Base-by-base conservation (phyloP, 2,797 vertebrate species). In the Ceryle rudis region DNA sequence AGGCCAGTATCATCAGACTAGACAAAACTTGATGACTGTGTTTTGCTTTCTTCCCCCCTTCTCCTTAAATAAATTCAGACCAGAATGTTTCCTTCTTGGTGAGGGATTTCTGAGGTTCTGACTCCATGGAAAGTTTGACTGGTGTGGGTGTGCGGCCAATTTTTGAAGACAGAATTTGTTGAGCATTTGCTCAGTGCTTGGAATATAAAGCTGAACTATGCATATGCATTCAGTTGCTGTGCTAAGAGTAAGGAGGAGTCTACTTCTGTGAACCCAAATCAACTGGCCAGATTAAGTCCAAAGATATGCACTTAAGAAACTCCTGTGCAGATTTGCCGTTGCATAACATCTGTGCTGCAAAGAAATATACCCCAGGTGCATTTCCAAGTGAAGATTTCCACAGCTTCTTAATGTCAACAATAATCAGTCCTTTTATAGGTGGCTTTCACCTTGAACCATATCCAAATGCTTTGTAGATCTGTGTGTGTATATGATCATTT, bases 121-220 rank as follows among this genome's bases (percentile, higher is more conserved):
- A 96, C 60, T 95, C 61, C 74, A 93, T 89, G 95, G 97, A 96
- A 97, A 97, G 49, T 95, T 69, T 97, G 92, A 92, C 72, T 74
- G 90, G 54, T 0, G 4, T 80, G 83, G 55, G 46, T 93, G 47
- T 11, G 22, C 0, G 1, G 90, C 89, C 90, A 92, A 9, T 64
- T 95, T 93, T 72, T 89, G 80, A 94, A 91, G 78, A 46, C 37
- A 15, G 74, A 51, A 39, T 92, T 95, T 89, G 80, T 89, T 90
- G 81, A 90, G 69, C 37, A 67, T 79, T 96, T 94, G 37, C 23
- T 90, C 72, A 61, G 58, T 47, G 70, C 72, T 91, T 71, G 60
- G 82, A 90, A 60, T 66, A 82, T 79, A 64, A 89, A 94, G 81
- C 39, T 44, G 71, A 92, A 60, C 70, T 77, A 80, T 90, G 54